A percentile compares a stretch with the other conserved stretches of the same genome.
Evolutionary conservation across 1,140 invertebrate species (phyloP).

Genomic region (Aphaenogaster rudis): DNA sequence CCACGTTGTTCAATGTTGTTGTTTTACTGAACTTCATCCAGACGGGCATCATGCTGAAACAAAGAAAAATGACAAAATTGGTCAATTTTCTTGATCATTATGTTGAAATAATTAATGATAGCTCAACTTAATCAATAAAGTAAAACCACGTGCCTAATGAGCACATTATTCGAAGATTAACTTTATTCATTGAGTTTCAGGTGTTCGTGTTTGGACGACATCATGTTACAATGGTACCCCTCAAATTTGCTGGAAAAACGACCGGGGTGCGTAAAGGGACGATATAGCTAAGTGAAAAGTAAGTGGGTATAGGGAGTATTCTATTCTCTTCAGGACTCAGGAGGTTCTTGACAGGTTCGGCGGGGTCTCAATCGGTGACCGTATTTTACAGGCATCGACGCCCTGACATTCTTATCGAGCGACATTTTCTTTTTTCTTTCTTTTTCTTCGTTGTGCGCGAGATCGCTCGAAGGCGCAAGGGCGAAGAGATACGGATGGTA

Average conservation of each 20-base stretch:
- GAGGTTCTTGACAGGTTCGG: background rate
- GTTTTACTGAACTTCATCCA: background rate
- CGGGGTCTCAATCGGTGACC: conserved; percentile 25
- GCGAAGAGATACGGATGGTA: conserved; percentile 24
- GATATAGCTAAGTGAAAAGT: conserved; percentile 8
- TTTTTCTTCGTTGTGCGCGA: background rate
- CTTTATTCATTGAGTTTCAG: background rate
- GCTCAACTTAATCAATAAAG: conserved; percentile 8
- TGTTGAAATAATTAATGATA: background rate
- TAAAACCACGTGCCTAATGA: background rate
- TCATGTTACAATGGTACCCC: background rate
- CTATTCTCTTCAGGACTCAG: background rate
- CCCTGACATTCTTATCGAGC: conserved; percentile 5
- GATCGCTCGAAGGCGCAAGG: background rate
- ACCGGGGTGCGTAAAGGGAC: background rate
- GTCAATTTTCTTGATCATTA: background rate
- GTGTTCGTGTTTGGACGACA: background rate
- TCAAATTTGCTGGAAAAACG: background rate
- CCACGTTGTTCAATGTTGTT: background rate
- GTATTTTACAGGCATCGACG: conserved; percentile 45
- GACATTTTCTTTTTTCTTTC: background rate
- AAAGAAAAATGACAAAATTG: conserved; percentile 20
- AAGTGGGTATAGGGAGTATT: background rate
- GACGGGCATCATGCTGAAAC: conserved; percentile 22
- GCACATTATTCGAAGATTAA: background rate